phyloP scores from a whole-genome alignment of 2,888 invertebrate genomes.

The Calliopum simillimum region DNA sequence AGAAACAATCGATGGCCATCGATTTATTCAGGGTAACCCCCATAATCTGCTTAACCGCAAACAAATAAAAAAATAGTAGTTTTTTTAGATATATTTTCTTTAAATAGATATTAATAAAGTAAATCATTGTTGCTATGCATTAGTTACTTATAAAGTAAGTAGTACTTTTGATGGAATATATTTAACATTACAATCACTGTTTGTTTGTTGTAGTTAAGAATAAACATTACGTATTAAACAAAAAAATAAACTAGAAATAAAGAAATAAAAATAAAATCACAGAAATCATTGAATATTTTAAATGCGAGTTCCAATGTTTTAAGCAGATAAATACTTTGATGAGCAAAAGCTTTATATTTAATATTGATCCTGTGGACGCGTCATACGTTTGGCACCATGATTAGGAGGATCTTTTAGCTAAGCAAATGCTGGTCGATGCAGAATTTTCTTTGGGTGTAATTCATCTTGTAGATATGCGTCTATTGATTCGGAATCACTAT shows the following conservation, averaged over 20 bases:
- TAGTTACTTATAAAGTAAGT: too few species aligned
- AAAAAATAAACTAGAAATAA: not conserved
- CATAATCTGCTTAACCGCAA: too few species aligned
- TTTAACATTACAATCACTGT: too few species aligned
- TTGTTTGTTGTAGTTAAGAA: too few species aligned
- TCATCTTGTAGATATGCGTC: constrained; percentile 92
- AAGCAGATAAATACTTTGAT: not conserved
- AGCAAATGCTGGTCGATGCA: constrained; percentile 91
- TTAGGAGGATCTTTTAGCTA: constrained; percentile 97
- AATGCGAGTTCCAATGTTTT: constrained; percentile 18
- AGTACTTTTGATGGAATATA: too few species aligned
- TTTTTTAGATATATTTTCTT: too few species aligned
- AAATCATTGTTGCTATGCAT: too few species aligned
- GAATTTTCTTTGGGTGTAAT: constrained; percentile 90
- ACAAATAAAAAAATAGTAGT: not conserved
- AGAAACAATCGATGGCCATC: too few species aligned
- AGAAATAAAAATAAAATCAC: not conserved
- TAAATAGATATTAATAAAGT: too few species aligned
- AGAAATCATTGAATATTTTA: not conserved
- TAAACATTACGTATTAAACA: too few species aligned
- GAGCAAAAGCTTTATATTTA: constrained; percentile 57
- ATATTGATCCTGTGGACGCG: constrained; percentile 72
- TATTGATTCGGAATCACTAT: constrained; percentile 88
- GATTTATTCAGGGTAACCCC: too few species aligned
- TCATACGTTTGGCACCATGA: constrained; percentile 90